Percentiles rank a stretch among this genome's conserved stretches.
Conservation (phyloP, 1,140 invertebrate species). For the Leptopilina boulardi region DNA sequence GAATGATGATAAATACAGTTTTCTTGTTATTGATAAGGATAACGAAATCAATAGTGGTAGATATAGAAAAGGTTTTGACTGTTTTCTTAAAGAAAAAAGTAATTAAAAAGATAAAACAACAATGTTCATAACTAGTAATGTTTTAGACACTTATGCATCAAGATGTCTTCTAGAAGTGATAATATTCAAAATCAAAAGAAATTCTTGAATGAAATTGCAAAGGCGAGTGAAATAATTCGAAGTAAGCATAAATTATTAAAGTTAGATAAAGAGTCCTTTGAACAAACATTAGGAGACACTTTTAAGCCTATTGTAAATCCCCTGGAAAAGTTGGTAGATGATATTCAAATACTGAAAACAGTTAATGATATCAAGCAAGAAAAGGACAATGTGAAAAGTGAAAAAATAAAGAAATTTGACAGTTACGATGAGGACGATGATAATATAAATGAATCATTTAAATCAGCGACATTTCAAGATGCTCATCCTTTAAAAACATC, state of each 20-base stretch:
- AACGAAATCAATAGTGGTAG: constrained; percentile 1
- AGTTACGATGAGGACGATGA: too few species aligned
- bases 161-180: background rate
- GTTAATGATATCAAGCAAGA: too few species aligned
- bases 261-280: too few species aligned
- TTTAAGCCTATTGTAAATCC: constrained; percentile 34
- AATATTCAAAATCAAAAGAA: constrained; percentile 8
- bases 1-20: constrained; percentile 43
- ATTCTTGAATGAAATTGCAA: too few species aligned
- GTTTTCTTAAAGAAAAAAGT: constrained; percentile 29
- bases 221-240: too few species aligned
- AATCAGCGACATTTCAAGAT: too few species aligned
- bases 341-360: too few species aligned
- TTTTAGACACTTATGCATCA: background rate
- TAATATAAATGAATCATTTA: too few species aligned
- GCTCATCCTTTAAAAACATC: too few species aligned
- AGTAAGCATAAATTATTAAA: too few species aligned
- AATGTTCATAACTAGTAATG: background rate
- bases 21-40: constrained; percentile 41
- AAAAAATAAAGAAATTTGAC: too few species aligned
- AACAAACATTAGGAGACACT: background rate
- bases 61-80: constrained; percentile 33
- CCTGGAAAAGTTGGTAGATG: background rate
- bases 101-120: background rate
- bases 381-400: too few species aligned